These are phyloP conservation scores for Austrofundulus limnaeus DNA, from an alignment of 2,113 vertebrate species.

Conservation along the genomic window DNA sequence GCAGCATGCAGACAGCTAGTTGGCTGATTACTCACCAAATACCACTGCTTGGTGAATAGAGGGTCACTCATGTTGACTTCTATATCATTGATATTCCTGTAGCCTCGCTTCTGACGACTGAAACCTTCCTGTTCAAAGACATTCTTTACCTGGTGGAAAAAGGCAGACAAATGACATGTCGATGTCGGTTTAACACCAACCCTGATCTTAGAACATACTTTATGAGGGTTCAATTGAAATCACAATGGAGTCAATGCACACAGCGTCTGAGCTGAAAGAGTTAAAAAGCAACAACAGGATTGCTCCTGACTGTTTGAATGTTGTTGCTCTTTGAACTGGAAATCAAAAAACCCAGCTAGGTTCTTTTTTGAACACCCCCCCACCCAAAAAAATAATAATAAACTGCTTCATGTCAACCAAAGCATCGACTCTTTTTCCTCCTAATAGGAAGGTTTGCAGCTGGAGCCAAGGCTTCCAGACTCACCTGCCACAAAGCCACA, in stretches of 20 bases:
- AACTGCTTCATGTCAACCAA: constrained; percentile 44
- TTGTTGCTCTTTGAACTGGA: constrained; percentile 8
- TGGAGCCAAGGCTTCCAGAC: constrained; percentile 30
- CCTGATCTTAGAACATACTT: constrained; percentile 4
- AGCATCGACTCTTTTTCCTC: constrained; percentile 24
- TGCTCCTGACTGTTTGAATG: constrained; percentile 12
- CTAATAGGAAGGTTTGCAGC: constrained; percentile 44
- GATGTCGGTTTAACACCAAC: constrained; percentile 8
- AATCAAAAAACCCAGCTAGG: constrained; percentile 45
- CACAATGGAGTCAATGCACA: constrained; percentile 8
- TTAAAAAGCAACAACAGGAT: constrained; percentile 4
- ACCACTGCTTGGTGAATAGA: constrained; percentile 97
- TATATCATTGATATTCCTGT: constrained; percentile 90
- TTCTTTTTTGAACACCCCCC: no score
- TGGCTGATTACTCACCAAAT: constrained; percentile 87
- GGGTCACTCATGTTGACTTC: constrained; percentile 96
- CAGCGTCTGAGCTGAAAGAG: neutral
- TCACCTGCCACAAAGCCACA: constrained; percentile 33
- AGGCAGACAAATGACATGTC: constrained; percentile 9
- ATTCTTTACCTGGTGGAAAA: constrained; percentile 85
- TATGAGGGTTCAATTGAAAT: neutral
- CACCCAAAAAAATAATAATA: constrained; percentile 26
- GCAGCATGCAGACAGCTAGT: constrained; percentile 34
- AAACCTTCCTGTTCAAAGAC: constrained; percentile 92
- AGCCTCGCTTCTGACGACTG: constrained; percentile 90